These are phyloP conservation scores for Leucophenga montana DNA, from an alignment of 2,888 invertebrate species.

Conservation along the genomic window DNA sequence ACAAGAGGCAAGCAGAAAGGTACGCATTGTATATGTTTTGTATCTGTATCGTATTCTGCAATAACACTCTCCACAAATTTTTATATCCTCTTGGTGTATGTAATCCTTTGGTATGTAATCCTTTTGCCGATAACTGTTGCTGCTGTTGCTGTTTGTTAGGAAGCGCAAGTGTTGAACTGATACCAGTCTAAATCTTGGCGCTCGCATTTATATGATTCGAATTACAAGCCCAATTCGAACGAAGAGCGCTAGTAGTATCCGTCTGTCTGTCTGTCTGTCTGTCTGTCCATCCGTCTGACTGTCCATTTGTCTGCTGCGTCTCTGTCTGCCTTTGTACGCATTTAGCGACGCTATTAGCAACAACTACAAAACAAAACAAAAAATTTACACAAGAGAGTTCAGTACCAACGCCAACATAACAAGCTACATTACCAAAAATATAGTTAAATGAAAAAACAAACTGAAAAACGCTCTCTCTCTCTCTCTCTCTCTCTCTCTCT, in stretches of 20 bases:
- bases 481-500: neutral
- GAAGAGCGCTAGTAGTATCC: neutral
- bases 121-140: constrained; percentile 39
- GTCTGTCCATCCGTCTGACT: no score
- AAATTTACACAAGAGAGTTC: constrained; percentile 7
- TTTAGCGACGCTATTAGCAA: constrained; percentile 15
- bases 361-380: constrained; percentile 12
- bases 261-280: neutral
- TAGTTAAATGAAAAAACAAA: constrained; percentile 24
- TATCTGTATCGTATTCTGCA: neutral
- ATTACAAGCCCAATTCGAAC: constrained; percentile 14
- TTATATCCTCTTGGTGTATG: constrained; percentile 71
- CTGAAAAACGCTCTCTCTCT: no score
- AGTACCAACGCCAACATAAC: constrained; percentile 38
- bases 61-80: neutral
- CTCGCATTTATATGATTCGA: constrained; percentile 64
- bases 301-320: neutral
- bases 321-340: constrained; percentile 26
- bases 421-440: constrained; percentile 60
- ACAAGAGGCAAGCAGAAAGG: constrained; percentile 65
- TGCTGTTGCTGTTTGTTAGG: constrained; percentile 44
- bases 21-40: constrained; percentile 60
- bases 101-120: constrained; percentile 71
- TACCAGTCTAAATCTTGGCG: constrained; percentile 46
- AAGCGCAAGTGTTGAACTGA: constrained; percentile 61